Conservation (phyloP, 2,797 vertebrate species). For the Hoplostethus mediterraneus region DNA sequence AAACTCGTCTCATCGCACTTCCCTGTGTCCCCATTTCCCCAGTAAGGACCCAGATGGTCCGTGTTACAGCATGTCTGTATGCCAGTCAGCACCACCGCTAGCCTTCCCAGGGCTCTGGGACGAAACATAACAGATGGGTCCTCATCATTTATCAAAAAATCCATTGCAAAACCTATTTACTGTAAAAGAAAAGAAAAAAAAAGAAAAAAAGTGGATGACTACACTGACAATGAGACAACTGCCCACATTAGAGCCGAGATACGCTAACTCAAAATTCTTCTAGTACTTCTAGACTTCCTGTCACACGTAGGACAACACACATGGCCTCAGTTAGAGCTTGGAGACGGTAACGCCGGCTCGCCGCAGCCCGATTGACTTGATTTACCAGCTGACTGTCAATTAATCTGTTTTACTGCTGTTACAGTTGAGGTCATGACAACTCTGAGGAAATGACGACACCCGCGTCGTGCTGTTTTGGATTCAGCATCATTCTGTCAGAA, state of each 20-base stretch:
- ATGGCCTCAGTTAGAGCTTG: slow-evolving; percentile 1
- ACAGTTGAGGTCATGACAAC: slow-evolving; percentile 43
- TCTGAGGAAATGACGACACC: slow-evolving; percentile 37
- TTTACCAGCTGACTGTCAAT: slow-evolving; percentile 37
- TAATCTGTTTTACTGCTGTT: slow-evolving; percentile 33
- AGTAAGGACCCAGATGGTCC: not conserved
- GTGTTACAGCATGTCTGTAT: not conserved
- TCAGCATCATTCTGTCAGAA: not conserved
- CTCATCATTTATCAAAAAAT: not conserved
- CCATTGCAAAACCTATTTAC: not conserved
- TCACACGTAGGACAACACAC: slow-evolving; percentile 34
- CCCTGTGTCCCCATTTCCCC: not conserved
- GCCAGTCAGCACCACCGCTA: not conserved
- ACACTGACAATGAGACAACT: not conserved
- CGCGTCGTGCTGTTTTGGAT: slow-evolving; percentile 25
- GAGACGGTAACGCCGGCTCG: slow-evolving; percentile 10
- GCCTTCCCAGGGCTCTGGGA: slow-evolving; percentile 17
- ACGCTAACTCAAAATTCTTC: slow-evolving; percentile 25
- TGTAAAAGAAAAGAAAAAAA: too few relatives aligned
- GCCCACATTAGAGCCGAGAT: slow-evolving; percentile 5
- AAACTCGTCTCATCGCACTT: not conserved
- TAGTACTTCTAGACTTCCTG: slow-evolving; percentile 31
- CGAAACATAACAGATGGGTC: slow-evolving; percentile 36
- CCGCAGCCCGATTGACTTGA: slow-evolving; percentile 28
- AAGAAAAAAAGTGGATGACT: slow-evolving; percentile 15